Conservation (phyloP, 2,113 vertebrate species). For the Gasterosteus aculeatus region DNA sequence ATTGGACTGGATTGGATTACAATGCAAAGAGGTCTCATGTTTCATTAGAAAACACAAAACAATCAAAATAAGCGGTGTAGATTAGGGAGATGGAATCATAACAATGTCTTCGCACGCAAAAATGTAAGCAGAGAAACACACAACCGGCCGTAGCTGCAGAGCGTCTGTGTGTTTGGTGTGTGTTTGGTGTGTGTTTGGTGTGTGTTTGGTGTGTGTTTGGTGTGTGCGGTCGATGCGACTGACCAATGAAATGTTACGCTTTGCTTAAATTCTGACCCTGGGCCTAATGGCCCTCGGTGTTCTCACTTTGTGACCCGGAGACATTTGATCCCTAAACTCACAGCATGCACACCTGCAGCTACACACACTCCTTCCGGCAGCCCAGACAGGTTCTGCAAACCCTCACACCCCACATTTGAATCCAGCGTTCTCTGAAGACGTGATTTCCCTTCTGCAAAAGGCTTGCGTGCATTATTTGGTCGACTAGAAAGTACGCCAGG, state of each 20-base stretch:
- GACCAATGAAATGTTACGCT: too few species aligned
- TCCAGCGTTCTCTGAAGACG: constrained; percentile 1
- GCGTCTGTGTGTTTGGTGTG: not conserved
- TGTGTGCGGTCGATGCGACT: too few species aligned
- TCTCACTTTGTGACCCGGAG: not conserved
- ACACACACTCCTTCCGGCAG: not conserved
- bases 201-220: too few species aligned
- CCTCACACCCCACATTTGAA: constrained; percentile 4
- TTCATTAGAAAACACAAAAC: not conserved
- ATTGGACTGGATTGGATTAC: not conserved
- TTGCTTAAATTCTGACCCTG: too few species aligned
- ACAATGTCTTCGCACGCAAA: not conserved
- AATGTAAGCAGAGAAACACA: not conserved
- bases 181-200: too few species aligned
- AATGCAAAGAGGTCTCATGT: not conserved
- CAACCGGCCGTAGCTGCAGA: not conserved
- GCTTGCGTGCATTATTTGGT: constrained; percentile 5
- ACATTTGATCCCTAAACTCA: not conserved
- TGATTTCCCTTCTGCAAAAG: constrained; percentile 4
- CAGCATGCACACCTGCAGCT: not conserved
- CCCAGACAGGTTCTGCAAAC: constrained; percentile 8
- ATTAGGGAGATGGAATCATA: not conserved
- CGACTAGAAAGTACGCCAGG: constrained; percentile 19
- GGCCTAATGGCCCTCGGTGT: not conserved
- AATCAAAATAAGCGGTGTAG: not conserved